Evolutionary conservation across 2,797 vertebrate genomes (phyloP).

Genomic region (Phyllotis vaccarum): DNA sequence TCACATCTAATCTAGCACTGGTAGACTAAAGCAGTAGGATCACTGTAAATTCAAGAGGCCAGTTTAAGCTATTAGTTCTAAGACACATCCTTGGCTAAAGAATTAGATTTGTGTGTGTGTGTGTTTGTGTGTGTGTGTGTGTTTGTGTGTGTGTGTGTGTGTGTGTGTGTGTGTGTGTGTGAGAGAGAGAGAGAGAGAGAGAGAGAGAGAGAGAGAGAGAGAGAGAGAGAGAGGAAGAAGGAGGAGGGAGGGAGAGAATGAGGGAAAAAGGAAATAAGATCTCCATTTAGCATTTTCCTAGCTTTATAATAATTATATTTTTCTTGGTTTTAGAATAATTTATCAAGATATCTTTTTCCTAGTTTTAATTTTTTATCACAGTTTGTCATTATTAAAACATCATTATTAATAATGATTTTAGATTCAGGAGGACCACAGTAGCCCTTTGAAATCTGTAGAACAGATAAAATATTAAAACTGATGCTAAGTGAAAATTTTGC

Average conservation of each 20-base stretch:
- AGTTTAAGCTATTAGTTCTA: background rate
- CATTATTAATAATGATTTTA: background rate
- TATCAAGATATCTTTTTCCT: background rate
- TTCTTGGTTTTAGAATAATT: too few species aligned
- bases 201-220: background rate
- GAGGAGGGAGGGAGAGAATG: fast-evolving
- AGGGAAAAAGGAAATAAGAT: background rate
- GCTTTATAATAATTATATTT: too few species aligned
- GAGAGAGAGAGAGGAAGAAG: background rate
- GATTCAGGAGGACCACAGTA: background rate
- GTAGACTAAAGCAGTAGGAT: background rate
- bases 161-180: too few species aligned
- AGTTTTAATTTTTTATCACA: background rate
- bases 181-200: background rate
- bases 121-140: too few species aligned
- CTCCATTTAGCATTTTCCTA: background rate
- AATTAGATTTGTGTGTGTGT: too few species aligned
- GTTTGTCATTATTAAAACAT: background rate
- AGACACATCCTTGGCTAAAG: background rate
- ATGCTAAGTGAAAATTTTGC: background rate
- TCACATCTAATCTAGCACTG: background rate
- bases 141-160: too few species aligned
- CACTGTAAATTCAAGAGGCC: background rate
- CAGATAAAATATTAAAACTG: background rate
- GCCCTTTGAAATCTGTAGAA: slow-evolving; percentile 4